Conservation (phyloP, 2,797 vertebrate species). For the Coregonus ussuriensis region DNA sequence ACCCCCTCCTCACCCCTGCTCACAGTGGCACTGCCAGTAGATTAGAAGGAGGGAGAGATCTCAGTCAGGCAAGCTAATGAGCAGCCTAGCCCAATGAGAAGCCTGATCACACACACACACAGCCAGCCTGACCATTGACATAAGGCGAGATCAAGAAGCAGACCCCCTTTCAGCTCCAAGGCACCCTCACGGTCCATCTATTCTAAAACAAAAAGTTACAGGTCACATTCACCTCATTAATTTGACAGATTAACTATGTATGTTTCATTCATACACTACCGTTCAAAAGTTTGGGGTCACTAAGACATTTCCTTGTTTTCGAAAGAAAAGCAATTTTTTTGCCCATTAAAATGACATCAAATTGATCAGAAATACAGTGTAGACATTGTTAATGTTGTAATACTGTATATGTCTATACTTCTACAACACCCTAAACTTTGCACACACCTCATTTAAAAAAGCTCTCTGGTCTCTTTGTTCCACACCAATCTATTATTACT, state of each 20-base stretch:
- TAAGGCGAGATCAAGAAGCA: not conserved
- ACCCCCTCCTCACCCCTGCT: conserved; percentile 19
- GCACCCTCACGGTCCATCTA: too few relatives aligned
- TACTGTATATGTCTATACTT: too few relatives aligned
- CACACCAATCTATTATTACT: not conserved
- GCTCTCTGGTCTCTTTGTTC: conserved; percentile 33
- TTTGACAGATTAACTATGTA: not conserved
- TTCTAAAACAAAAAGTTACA: not conserved
- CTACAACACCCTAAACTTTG: too few relatives aligned
- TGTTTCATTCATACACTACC: not conserved
- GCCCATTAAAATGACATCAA: too few relatives aligned
- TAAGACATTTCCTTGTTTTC: too few relatives aligned
- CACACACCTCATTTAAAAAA: too few relatives aligned
- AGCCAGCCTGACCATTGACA: conserved; percentile 2
- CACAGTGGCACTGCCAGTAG: conserved; percentile 8
- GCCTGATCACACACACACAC: not conserved
- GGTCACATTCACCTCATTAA: not conserved
- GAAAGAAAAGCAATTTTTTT: too few relatives aligned
- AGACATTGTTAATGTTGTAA: too few relatives aligned
- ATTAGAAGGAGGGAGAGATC: conserved; percentile 31
- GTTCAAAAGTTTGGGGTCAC: too few relatives aligned
- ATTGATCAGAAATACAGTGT: too few relatives aligned
- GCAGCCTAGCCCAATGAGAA: not conserved
- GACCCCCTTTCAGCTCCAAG: not conserved
- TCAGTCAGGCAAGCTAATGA: conserved; percentile 13